Evolutionary conservation across 2,797 vertebrate species (phyloP), one percentile per base, ranked within the genome.

Genomic region (Moxostoma hubbsi): DNA sequence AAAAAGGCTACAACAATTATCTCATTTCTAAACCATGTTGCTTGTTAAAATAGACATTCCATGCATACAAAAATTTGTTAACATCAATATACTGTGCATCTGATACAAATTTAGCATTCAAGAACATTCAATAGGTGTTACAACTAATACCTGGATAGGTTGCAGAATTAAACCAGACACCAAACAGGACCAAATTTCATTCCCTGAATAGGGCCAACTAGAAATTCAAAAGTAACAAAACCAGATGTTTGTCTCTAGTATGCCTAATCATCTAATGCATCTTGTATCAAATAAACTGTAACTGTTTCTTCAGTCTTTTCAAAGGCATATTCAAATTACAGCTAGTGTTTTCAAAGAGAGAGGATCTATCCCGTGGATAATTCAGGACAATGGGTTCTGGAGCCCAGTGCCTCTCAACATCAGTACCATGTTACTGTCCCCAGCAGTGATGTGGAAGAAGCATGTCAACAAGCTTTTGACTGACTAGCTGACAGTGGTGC

Each of bases 391-490:
- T 51, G 49, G 3, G 67, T 62, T 49, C 24, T 13, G 47, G 62
- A 58, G 49, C 49, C 68, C 18, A 13, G 73, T 15, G 18, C 59
- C 50, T 68, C 36, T 78, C 49, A 67, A 43, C 70, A n/a, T 13
- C 3, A 57, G 61, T 66, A 63, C 72, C 2, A n/a, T 8, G 61
- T 77, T 84, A 75, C 83, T 18, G 5, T 59, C 80, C 49, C 76
- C 69, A 36, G 47, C 54, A 36, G 55, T 66, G 82, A 82, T 80
- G 84, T 84, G 80, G 85, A 87, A 84, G 81, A 68, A 24, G 72
- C 69, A 55, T 86, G 86, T 89, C 79, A 80, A 79, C 85, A 73
- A 54, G 45, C 83, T 84, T 81, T 83, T 81, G 16, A 74, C 77
- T 83, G 11, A 63, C 81, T 50, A 54, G 13, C 53, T 84, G 11